phyloP scores from a whole-genome alignment of 2,113 vertebrate species.

The Gadus chalcogrammus region DNA sequence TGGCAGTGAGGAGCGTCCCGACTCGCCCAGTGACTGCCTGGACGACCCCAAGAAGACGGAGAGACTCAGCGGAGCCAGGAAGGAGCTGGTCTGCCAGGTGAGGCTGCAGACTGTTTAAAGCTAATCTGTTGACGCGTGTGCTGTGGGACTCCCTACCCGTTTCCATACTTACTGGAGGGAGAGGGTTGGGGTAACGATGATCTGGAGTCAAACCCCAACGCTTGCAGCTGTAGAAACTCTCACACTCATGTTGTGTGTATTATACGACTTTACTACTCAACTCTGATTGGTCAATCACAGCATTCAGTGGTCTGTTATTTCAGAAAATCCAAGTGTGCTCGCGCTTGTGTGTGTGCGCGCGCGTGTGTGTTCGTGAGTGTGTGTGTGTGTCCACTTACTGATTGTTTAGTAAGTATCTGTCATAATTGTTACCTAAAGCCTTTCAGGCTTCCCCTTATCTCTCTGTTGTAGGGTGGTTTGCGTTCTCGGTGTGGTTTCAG shows the following conservation, averaged over 20 bases:
- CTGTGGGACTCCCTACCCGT: not conserved
- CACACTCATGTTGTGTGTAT: too few species aligned
- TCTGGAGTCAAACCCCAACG: too few species aligned
- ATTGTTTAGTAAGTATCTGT: not conserved
- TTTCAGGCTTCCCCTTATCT: too few species aligned
- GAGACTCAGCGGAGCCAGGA: constrained; percentile 74
- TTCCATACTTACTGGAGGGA: not conserved
- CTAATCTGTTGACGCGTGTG: not conserved
- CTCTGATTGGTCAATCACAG: too few species aligned
- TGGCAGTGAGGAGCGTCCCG: constrained; percentile 82
- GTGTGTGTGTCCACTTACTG: not conserved
- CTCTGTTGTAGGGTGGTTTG: too few species aligned
- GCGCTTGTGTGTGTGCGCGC: not conserved
- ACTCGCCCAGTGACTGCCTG: constrained; percentile 88
- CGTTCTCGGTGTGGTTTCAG: too few species aligned
- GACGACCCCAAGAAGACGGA: constrained; percentile 89
- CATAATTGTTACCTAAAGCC: too few species aligned
- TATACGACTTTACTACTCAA: too few species aligned
- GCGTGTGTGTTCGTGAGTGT: constrained; percentile 8
- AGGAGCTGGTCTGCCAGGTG: constrained; percentile 94
- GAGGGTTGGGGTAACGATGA: not conserved
- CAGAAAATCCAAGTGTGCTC: not conserved
- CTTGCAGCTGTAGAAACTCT: not conserved
- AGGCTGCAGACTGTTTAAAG: not conserved
- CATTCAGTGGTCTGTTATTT: too few species aligned